Evolutionary conservation across 1,140 invertebrate genomes (phyloP), one percentile per base, ranked within the genome.

Genomic region (Popillia japonica): DNA sequence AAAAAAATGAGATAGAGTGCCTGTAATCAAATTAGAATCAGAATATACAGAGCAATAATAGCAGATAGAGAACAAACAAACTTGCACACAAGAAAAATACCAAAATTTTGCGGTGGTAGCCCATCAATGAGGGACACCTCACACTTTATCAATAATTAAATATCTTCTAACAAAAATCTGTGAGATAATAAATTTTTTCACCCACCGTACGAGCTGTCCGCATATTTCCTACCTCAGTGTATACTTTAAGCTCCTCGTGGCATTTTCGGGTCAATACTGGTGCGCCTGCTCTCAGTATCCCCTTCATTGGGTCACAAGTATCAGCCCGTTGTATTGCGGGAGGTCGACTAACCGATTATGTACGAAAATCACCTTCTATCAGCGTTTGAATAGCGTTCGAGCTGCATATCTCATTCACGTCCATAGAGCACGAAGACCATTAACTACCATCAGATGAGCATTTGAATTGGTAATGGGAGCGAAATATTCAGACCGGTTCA

Each of bases 201-300:
- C n/a, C n/a, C n/a, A n/a, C n/a, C n/a, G n/a, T n/a, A n/a, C n/a
- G n/a, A n/a, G 27, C 4, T 34, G 27, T 34, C 27, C 27, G 4
- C 4, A 34, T 4, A 34, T 34, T 34, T 34, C 27, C 2, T 55
- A 55, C 11, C 2, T 17, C 48, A 14, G 14, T n/a, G 48, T 55
- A n/a, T 55, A 55, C 17, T 6, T n/a, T n/a, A 55, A n/a, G 6
- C 17, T 55, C 14, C 14, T 55, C 48, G 17, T 55, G 48, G 48
- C 48, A 55, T 55, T 55, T 68, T 68, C 22, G 61, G 61, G 61
- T 68, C 61, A 68, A 68, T 68, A 68, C 61, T 68, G 61, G 61
- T 34, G 61, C 61, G 61, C 61, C 61, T 68, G 61, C 61, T 68
- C 61, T 17, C 22, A 68, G 61, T 68, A 11, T 68, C 61, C 61